These are phyloP conservation scores for Alentia gelatinosa DNA, from an alignment of 2,888 invertebrate genomes.

Conservation along the genomic window DNA sequence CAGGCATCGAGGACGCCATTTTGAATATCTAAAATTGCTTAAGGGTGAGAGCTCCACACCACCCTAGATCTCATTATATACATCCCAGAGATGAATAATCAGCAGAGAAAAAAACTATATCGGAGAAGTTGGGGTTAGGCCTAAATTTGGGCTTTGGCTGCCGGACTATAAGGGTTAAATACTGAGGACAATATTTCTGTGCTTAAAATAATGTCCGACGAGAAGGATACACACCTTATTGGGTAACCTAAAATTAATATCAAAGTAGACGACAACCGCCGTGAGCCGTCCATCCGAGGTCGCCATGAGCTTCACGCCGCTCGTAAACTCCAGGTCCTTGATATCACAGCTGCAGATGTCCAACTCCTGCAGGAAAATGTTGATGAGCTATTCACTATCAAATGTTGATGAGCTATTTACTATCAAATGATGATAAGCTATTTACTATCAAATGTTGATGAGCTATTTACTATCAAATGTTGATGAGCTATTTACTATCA, in stretches of 20 bases:
- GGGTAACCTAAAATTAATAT: slow-evolving; percentile 81
- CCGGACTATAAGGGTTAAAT: background rate
- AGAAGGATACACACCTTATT: background rate
- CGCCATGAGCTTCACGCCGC: slow-evolving; percentile 86
- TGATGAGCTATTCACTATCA: too few species aligned
- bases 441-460: too few species aligned
- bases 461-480: too few species aligned
- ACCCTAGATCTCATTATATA: too few species aligned
- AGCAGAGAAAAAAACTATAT: background rate
- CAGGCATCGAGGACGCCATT: too few species aligned
- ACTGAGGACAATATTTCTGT: background rate
- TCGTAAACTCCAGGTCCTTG: slow-evolving; percentile 83
- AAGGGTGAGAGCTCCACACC: too few species aligned
- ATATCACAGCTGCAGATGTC: slow-evolving; percentile 88
- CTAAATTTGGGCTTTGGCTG: background rate
- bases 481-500: too few species aligned
- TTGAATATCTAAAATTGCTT: too few species aligned
- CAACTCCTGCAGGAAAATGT: slow-evolving; percentile 85
- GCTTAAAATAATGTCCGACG: background rate
- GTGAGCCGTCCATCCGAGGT: slow-evolving; percentile 87
- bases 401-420: too few species aligned
- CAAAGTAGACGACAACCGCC: slow-evolving; percentile 94
- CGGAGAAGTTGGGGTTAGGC: background rate
- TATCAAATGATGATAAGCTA: too few species aligned
- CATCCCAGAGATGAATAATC: background rate